Evolutionary conservation across 1,140 invertebrate species (phyloP).

Genomic region (Tribolium madens): DNA sequence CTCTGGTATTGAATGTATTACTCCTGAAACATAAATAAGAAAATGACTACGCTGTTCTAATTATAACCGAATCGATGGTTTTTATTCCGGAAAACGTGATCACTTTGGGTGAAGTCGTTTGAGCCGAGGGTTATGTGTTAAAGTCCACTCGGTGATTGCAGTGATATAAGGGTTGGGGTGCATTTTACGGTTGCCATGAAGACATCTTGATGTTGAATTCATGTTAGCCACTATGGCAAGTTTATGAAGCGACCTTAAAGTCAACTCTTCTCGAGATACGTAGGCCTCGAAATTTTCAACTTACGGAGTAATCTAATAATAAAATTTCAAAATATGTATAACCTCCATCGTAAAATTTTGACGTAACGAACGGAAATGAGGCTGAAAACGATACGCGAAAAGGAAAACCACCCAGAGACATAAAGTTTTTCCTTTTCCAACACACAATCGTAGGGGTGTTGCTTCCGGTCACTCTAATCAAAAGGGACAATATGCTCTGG

Average conservation of each 20-base stretch:
- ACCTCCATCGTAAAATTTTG: conserved; percentile 30
- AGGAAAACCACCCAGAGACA: neutral
- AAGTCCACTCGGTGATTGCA: conserved; percentile 10
- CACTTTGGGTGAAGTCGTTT: neutral
- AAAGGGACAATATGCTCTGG: conserved; percentile 25
- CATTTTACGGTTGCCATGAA: conserved; percentile 15
- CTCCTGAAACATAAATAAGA: conserved; percentile 1
- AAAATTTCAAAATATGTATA: conserved; percentile 38
- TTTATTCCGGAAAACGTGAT: neutral
- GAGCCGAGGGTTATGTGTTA: neutral
- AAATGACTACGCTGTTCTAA: neutral
- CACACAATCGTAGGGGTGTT: conserved; percentile 17
- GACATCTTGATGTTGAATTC: conserved; percentile 29
- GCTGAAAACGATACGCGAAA: conserved; percentile 20
- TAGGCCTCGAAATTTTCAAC: conserved; percentile 23
- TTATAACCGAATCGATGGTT: too few species aligned
- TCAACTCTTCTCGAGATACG: conserved; percentile 7
- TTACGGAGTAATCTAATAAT: conserved; percentile 23
- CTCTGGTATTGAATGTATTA: neutral
- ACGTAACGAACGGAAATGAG: conserved; percentile 38
- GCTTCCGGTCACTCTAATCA: conserved; percentile 36
- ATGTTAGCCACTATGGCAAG: conserved; percentile 30
- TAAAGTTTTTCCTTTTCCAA: conserved; percentile 30
- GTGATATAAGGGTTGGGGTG: neutral
- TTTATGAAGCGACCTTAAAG: conserved; percentile 16